Conservation (phyloP, 2,888 invertebrate species). For the Hypercompe scribonia region DNA sequence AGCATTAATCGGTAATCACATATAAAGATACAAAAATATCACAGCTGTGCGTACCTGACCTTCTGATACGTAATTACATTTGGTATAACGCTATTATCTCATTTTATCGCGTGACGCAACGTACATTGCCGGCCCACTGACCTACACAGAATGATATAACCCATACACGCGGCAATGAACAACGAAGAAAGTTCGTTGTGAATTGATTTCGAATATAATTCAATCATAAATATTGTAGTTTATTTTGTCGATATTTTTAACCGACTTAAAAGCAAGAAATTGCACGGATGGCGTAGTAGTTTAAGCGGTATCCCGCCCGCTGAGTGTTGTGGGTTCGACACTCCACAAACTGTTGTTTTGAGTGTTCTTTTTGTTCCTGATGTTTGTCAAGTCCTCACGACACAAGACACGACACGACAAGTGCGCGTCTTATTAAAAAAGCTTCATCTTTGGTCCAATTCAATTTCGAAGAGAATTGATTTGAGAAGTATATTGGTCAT, state of each 20-base stretch:
- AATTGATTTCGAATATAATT: neutral
- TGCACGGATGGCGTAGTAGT: no score
- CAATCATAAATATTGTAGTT: no score
- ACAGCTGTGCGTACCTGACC: conserved; percentile 7
- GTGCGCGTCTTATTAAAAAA: no score
- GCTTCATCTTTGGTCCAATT: no score
- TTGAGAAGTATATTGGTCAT: no score
- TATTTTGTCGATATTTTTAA: neutral
- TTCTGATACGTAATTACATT: neutral
- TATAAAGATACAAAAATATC: neutral
- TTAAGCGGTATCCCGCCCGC: no score
- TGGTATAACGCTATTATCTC: neutral
- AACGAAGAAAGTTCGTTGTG: conserved; percentile 6
- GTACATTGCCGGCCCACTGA: conserved; percentile 61
- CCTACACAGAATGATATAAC: conserved; percentile 51
- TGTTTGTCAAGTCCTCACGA: no score
- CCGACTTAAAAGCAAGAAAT: neutral
- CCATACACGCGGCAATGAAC: conserved; percentile 59
- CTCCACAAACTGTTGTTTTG: no score
- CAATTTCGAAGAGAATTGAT: no score
- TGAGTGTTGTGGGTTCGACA: no score
- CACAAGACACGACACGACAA: no score
- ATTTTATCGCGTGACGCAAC: conserved; percentile 8
- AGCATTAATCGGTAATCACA: neutral
- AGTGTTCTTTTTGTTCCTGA: no score